Evolutionary conservation across 2,888 invertebrate genomes (phyloP).

Genomic region (Xestobium rufovillosum): DNA sequence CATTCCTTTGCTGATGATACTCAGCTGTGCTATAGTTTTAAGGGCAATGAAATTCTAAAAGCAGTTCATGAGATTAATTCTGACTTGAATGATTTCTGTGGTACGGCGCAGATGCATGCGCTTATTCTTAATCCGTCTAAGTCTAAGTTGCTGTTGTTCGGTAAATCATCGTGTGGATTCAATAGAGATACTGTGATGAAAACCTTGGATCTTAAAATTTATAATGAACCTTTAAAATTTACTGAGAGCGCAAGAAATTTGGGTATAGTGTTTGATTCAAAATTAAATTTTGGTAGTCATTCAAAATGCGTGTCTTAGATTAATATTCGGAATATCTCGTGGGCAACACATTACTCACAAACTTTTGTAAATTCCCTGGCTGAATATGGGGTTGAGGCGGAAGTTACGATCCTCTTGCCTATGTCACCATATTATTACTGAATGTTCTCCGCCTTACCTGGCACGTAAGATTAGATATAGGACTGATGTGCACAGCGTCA

Average conservation of each 20-base stretch:
- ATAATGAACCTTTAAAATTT: too few species aligned
- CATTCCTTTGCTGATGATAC: conserved; percentile 3
- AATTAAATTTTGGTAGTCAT: not conserved
- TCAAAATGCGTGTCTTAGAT: conserved; percentile 5
- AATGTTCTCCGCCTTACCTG: conserved; percentile 2
- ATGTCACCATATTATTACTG: not conserved
- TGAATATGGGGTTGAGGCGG: conserved; percentile 1
- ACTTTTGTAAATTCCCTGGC: not conserved
- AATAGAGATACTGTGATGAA: not conserved
- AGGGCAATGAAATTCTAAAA: not conserved
- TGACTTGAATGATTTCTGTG: not conserved
- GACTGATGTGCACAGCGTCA: not conserved
- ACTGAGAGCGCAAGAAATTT: too few species aligned
- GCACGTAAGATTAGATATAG: not conserved
- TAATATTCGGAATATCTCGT: not conserved
- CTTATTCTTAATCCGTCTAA: not conserved
- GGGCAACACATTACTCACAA: not conserved
- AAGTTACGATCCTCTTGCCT: not conserved
- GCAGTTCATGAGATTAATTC: not conserved
- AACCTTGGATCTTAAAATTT: too few species aligned
- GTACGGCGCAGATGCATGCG: conserved; percentile 1
- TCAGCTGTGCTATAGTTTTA: not conserved
- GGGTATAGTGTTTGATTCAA: not conserved
- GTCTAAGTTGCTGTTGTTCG: not conserved
- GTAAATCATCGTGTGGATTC: not conserved